These are phyloP conservation scores for Morone chrysops DNA, from an alignment of 2,113 vertebrate genomes.

Conservation along the genomic window DNA sequence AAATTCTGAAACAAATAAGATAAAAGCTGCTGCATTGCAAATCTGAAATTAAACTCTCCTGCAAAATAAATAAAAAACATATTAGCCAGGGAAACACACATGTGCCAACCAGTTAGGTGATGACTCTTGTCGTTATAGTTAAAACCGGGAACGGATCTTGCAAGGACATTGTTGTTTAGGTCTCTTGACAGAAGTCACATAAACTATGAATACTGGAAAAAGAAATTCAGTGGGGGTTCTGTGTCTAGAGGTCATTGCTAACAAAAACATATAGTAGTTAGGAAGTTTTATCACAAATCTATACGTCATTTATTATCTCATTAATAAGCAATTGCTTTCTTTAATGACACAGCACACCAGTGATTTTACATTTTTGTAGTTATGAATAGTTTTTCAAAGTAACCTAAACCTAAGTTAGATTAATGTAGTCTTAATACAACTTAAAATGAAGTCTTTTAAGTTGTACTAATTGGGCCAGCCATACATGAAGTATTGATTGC, in stretches of 20 bases:
- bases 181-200: background rate
- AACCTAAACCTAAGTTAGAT: background rate
- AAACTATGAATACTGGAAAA: background rate
- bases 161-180: background rate
- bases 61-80: constrained; percentile 31
- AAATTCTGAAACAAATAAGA: constrained; percentile 9
- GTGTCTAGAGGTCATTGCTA: constrained; percentile 1
- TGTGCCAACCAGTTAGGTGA: constrained; percentile 45
- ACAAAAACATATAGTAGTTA: background rate
- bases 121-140: background rate
- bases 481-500: background rate
- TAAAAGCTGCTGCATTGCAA: constrained; percentile 31
- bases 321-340: constrained; percentile 2
- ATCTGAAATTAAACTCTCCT: constrained; percentile 11
- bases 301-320: background rate
- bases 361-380: background rate
- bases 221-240: background rate
- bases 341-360: background rate
- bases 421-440: background rate
- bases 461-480: background rate
- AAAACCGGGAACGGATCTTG: background rate
- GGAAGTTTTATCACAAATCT: background rate
- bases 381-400: no score
- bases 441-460: background rate
- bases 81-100: constrained; percentile 45